Evolutionary conservation across 2,113 vertebrate genomes (phyloP).

Genomic region (Callopanchax toddi): DNA sequence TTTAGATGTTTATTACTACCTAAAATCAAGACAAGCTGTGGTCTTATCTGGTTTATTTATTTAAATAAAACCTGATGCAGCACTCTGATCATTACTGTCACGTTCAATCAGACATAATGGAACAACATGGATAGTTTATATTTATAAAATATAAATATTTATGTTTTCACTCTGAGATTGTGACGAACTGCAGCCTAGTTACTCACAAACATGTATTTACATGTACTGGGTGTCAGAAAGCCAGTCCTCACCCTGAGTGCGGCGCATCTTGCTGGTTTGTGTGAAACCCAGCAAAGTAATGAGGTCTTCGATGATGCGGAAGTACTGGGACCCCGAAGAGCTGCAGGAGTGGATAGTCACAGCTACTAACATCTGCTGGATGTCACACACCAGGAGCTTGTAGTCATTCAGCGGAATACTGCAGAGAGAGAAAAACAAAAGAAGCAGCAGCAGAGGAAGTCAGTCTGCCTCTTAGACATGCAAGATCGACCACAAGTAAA

Average conservation of each 20-base stretch:
- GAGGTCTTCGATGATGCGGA: slow-evolving; percentile 98
- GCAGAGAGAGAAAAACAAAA: slow-evolving; percentile 40
- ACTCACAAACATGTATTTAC: not conserved
- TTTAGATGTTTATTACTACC: not conserved
- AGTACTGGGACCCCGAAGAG: slow-evolving; percentile 95
- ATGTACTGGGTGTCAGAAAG: slow-evolving; percentile 14
- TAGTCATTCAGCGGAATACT: slow-evolving; percentile 93
- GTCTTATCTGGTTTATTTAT: too few species aligned
- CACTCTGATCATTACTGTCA: not conserved
- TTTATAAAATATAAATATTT: too few species aligned
- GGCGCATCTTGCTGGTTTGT: slow-evolving; percentile 91
- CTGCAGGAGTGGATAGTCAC: slow-evolving; percentile 98
- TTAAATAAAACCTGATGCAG: too few species aligned
- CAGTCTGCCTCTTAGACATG: not conserved
- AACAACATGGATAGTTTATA: not conserved
- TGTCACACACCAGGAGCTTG: slow-evolving; percentile 91
- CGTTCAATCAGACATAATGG: not conserved
- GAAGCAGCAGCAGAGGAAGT: slow-evolving; percentile 21
- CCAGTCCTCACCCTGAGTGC: slow-evolving; percentile 87
- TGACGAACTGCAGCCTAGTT: too few species aligned
- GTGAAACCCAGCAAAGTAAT: slow-evolving; percentile 94
- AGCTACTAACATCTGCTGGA: slow-evolving; percentile 93
- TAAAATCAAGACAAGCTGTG: too few species aligned
- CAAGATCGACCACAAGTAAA: slow-evolving; percentile 33
- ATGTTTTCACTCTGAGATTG: too few species aligned